Base-by-base conservation (phyloP, 2,797 vertebrate species). In the Martes flavigula region DNA sequence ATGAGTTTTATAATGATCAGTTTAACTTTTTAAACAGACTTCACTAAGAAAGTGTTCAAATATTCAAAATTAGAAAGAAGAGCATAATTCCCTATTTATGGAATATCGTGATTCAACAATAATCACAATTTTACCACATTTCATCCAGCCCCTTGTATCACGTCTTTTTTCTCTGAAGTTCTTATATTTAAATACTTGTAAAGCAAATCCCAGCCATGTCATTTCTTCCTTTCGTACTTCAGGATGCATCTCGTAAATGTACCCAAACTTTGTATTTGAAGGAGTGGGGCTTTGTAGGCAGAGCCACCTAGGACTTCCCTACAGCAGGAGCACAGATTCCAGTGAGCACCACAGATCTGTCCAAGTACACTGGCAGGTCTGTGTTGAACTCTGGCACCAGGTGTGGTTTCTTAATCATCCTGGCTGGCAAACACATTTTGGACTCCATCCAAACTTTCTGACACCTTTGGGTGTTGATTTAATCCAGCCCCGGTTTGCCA, bases 371-470 rank as follows among this genome's bases (percentile, higher is more conserved):
- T 64, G 77, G 91, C 92, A 62, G 56, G 70, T 51, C 70, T 15
- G 8, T 25, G 72, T 51, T 46, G 62, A 83, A 21, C 93, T 32
- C 40, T 93, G 91, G 81, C 54, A 81, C 60, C 51, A 84, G 82
- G 70, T 91, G 51, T 35, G 77, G 46, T 30, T 84, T 97, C 90
- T 94, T 92, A 92, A 30, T 97, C 91, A 92, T 83, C 17, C 48
- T 54, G 68, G 38, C 51, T 83, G 85, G 54, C 81, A 94, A 54
- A 88, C 58, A 77, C 48, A 78, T 32, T 12, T 23, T 81, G 87
- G 70, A 51, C 48, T 87, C 8, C 68, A 58, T 88, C 78, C 88
- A 94, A 75, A 92, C 48, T 77, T 58, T 94, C 83, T 95, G 97
- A 90, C 93, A 95, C 75, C 51, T 79, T 58, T 0, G 2, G 40